Base-by-base conservation (phyloP, 1,140 invertebrate species). In the Copidosoma floridanum region DNA sequence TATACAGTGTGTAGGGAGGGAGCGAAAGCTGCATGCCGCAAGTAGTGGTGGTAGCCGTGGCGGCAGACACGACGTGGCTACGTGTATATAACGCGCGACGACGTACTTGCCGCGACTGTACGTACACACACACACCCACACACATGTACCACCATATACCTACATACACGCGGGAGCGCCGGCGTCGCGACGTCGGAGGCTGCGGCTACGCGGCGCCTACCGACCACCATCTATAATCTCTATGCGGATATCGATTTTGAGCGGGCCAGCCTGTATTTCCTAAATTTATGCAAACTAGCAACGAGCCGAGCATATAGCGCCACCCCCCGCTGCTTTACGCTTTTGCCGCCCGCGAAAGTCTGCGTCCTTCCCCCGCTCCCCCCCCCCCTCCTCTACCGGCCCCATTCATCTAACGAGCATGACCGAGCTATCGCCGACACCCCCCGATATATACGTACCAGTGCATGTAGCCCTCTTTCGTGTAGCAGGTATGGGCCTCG, bases 151-250 rank as follows among this genome's bases (percentile, higher is more conserved):
- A 63, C 63, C 61, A 54, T 57, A 52, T 50, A 63, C 67, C 6
- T 6, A 12, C 20, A 16, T 21, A 10, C 35, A 40, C 18, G 20
- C 23, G 23, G 26, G 21, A 29, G n/a, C 48, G 14, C 10, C n/a
- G 26, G 24, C 76, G 78, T 76, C 75, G 77, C 78, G 78, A 78
- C 78, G 78, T 76, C 78, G 78, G 78, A 79, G 78, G 76, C 78
- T 80, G 78, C 77, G 78, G 78, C 77, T 79, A 79, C 76, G 74
- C 73, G 78, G 77, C 78, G 78, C 78, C 78, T 80, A 79, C 78
- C 78, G 76, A 79, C 77, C 76, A 79, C 77, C 78, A 80, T 80
- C 78, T 80, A 80, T 80, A 80, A 79, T 80, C 78, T 79, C 78
- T 79, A 80, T 80, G 78, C 77, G 76, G 78, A 79, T 79, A 79